Conservation (phyloP, 2,797 vertebrate genomes). For the Sebastes minor region DNA sequence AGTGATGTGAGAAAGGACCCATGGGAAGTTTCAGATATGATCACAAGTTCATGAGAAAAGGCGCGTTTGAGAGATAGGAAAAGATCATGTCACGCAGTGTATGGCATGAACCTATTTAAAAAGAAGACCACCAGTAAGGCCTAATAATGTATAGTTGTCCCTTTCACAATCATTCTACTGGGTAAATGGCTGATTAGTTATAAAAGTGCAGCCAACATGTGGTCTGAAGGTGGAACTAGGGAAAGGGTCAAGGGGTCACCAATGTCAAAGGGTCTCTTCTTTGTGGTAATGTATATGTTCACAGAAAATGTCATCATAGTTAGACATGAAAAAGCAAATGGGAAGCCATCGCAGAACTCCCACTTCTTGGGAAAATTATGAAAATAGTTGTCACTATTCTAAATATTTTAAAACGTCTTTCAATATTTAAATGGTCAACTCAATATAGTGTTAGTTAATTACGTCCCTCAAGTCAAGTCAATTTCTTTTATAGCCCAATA, state of each 20-base stretch:
- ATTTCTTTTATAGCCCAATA: neutral
- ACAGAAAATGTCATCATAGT: neutral
- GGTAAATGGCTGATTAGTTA: neutral
- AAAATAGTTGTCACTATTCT: neutral
- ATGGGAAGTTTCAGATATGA: neutral
- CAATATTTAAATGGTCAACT: neutral
- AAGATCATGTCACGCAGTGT: neutral
- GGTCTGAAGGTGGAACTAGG: neutral
- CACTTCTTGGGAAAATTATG: neutral
- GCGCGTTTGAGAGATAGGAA: neutral
- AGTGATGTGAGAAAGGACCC: neutral
- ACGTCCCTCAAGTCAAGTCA: neutral
- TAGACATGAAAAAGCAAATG: neutral
- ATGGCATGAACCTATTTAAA: neutral
- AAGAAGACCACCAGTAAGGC: too few relatives aligned
- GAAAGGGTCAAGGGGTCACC: neutral
- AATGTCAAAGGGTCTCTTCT: neutral
- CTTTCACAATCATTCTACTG: neutral
- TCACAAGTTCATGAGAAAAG: conserved; percentile 19
- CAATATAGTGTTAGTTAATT: neutral
- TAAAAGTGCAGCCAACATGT: neutral
- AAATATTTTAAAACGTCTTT: neutral
- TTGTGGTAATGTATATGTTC: neutral
- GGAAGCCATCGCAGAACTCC: neutral
- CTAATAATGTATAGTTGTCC: neutral